Conservation (phyloP, 2,888 invertebrate species). For the Digitonthophagus gazella region DNA sequence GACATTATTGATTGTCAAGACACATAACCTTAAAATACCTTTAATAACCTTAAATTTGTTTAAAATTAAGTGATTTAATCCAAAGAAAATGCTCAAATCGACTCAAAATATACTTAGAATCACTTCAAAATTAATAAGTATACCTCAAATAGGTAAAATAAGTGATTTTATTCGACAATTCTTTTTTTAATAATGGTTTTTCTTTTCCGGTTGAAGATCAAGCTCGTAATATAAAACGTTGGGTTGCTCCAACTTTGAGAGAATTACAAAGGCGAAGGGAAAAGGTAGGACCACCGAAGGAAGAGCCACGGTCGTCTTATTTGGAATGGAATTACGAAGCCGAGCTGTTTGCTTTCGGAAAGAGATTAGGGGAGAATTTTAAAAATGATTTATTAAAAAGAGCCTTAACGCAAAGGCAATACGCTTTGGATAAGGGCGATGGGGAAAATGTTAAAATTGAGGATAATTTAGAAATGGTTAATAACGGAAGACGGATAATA, state of each 20-base stretch:
- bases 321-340: constrained; percentile 87
- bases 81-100: too few species aligned
- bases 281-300: constrained; percentile 55
- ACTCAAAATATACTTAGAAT: too few species aligned
- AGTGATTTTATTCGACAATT: too few species aligned
- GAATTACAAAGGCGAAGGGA: constrained; percentile 61
- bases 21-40: too few species aligned
- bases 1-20: too few species aligned
- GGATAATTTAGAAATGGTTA: constrained; percentile 68
- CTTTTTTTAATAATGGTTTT: too few species aligned
- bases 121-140: too few species aligned
- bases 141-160: too few species aligned
- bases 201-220: neutral
- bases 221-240: constrained; percentile 52
- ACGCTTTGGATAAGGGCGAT: constrained; percentile 53
- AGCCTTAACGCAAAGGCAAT: constrained; percentile 80
- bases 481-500: constrained; percentile 67
- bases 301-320: constrained; percentile 60
- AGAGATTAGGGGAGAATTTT: constrained; percentile 82
- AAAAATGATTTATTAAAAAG: constrained; percentile 64
- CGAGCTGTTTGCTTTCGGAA: constrained; percentile 85
- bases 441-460: constrained; percentile 10
- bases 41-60: too few species aligned
- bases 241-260: constrained; percentile 67
- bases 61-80: too few species aligned